These are phyloP conservation scores for Melanostoma mellinum DNA, from an alignment of 2,888 invertebrate species.

Conservation along the genomic window DNA sequence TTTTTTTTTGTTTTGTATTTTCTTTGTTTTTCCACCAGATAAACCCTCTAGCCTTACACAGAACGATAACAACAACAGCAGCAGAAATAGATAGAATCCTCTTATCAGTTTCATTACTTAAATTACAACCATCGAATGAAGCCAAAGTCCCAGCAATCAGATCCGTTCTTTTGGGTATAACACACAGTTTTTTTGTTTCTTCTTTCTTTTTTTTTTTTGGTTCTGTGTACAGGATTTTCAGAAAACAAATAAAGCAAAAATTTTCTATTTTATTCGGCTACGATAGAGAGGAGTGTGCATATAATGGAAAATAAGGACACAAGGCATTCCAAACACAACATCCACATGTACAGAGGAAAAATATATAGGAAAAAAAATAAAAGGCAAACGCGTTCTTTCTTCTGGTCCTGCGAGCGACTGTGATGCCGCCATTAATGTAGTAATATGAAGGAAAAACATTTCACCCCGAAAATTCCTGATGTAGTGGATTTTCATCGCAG, in stretches of 20 bases:
- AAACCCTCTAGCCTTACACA: constrained; percentile 47
- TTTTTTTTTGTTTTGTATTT: constrained; percentile 22
- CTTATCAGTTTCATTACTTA: constrained; percentile 75
- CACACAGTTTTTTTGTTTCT: constrained; percentile 27
- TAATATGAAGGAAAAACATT: constrained; percentile 73
- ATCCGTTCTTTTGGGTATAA: constrained; percentile 58
- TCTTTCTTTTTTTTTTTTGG: constrained; percentile 1
- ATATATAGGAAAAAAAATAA: constrained; percentile 26
- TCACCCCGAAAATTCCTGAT: constrained; percentile 74
- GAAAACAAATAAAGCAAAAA: constrained; percentile 69
- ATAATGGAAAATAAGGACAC: constrained; percentile 68
- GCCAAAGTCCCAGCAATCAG: constrained; percentile 69
- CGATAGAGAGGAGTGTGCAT: constrained; percentile 55
- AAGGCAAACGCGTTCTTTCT: constrained; percentile 60
- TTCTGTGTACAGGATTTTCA: constrained; percentile 51
- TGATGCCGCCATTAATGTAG: constrained; percentile 71
- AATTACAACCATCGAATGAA: constrained; percentile 73
- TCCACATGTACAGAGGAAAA: constrained; percentile 34
- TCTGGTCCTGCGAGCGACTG: constrained; percentile 53
- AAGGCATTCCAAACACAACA: constrained; percentile 55
- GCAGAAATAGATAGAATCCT: constrained; percentile 70
- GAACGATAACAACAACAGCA: constrained; percentile 33
- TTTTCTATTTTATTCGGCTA: constrained; percentile 62
- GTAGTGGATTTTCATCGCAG: constrained; percentile 66
- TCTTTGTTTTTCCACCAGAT: constrained; percentile 54